Conservation (phyloP, 2,797 vertebrate species). For the Acomys russatus region DNA sequence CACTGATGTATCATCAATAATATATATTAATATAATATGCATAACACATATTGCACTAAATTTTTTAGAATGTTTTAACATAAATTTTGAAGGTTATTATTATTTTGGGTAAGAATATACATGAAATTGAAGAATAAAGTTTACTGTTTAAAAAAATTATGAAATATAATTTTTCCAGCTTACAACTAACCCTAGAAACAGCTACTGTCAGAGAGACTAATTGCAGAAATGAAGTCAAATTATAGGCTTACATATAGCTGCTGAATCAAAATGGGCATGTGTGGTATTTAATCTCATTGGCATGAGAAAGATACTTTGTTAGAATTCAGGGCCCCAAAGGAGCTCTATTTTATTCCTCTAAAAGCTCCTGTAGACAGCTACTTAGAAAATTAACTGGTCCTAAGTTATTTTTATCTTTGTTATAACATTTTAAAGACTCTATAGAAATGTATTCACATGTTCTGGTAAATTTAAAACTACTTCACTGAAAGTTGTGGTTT, state of each 20-base stretch:
- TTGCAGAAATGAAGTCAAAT: constrained; percentile 26
- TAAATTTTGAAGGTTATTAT: neutral
- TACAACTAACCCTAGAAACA: neutral
- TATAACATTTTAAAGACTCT: constrained; percentile 16
- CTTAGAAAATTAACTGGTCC: neutral
- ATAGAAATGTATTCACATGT: neutral
- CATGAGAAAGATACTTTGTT: constrained; percentile 16
- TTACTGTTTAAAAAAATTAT: neutral
- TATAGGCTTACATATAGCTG: neutral
- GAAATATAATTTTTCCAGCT: neutral
- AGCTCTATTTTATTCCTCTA: neutral
- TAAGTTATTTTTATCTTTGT: constrained; percentile 51
- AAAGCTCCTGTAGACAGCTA: neutral
- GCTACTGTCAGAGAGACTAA: neutral
- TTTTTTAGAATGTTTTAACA: constrained; percentile 35
- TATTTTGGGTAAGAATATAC: neutral
- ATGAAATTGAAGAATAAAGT: neutral
- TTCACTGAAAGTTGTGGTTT: neutral
- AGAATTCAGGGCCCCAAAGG: neutral
- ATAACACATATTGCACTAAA: neutral
- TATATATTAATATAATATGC: neutral
- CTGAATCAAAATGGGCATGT: neutral
- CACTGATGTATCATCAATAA: neutral
- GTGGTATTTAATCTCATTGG: neutral
- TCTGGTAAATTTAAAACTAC: neutral